These are phyloP conservation scores for Rhynchophorus ferrugineus DNA, from an alignment of 1,140 invertebrate genomes.

Conservation along the genomic window DNA sequence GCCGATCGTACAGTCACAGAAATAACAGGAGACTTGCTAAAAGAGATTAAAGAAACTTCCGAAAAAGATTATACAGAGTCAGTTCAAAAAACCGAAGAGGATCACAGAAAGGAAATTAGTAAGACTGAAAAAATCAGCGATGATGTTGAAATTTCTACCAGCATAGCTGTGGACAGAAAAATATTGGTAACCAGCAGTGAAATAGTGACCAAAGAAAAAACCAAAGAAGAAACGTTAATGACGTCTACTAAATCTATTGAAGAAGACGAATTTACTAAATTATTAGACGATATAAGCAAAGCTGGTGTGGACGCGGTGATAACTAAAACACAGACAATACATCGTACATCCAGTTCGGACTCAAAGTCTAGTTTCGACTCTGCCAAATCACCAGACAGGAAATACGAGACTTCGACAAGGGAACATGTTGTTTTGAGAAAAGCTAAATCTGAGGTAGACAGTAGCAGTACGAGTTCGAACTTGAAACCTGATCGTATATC, in stretches of 20 bases:
- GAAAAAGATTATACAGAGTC: conserved; percentile 13
- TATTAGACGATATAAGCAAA: conserved; percentile 2
- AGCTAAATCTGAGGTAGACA: conserved; percentile 33
- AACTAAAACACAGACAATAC: conserved; percentile 6
- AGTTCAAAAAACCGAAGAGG: conserved; percentile 7
- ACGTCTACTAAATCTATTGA: conserved; percentile 15
- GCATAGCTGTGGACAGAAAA: conserved; percentile 19
- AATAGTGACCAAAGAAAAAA: conserved; percentile 18
- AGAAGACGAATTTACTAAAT: conserved; percentile 3
- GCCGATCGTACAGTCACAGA: conserved; percentile 12
- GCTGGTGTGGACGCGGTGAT: not conserved
- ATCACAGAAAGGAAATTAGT: conserved; percentile 7
- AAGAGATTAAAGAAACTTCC: conserved; percentile 13
- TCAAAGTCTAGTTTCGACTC: conserved; percentile 40
- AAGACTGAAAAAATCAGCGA: conserved; percentile 15
- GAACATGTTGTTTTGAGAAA: conserved; percentile 38
- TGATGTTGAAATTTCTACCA: conserved; percentile 11
- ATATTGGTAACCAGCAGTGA: conserved; percentile 6
- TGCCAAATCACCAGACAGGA: conserved; percentile 31
- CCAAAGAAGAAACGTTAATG: conserved; percentile 19
- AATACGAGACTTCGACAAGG: conserved; percentile 22
- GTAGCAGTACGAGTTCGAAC: conserved; percentile 47
- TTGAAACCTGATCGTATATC: conserved; percentile 53
- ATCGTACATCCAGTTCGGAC: conserved; percentile 36
- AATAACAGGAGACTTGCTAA: conserved; percentile 11